Percentiles rank a stretch among this genome's conserved stretches.
Evolutionary conservation across 2,888 invertebrate species (phyloP).

Genomic region (Cyclophora punctaria): DNA sequence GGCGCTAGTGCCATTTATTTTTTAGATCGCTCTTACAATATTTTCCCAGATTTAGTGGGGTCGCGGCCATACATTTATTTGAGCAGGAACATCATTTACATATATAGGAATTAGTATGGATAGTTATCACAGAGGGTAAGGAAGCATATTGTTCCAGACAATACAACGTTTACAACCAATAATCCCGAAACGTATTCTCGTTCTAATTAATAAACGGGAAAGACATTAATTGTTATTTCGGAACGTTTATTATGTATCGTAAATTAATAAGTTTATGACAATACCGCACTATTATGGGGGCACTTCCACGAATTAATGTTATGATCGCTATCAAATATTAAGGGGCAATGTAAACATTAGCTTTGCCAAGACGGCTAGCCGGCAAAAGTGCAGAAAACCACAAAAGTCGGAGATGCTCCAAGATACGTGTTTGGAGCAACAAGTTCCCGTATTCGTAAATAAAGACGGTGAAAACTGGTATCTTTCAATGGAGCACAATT

Average conservation of each 20-base stretch:
- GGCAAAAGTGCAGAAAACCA: slow-evolving; percentile 26
- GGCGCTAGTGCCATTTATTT: too few relatives aligned
- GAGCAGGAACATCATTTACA: too few relatives aligned
- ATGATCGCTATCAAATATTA: slow-evolving; percentile 31
- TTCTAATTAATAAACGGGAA: too few relatives aligned
- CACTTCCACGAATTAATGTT: slow-evolving; percentile 8
- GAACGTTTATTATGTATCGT: slow-evolving; percentile 37
- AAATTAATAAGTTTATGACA: slow-evolving; percentile 36
- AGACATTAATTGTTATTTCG: slow-evolving; percentile 22
- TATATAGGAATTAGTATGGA: too few relatives aligned
- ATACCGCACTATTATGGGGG: slow-evolving; percentile 14
- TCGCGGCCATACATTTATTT: too few relatives aligned
- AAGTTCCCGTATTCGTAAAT: slow-evolving; percentile 56
- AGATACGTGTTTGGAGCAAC: slow-evolving; percentile 38
- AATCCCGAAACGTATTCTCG: too few relatives aligned
- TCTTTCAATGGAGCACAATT: slow-evolving; percentile 68
- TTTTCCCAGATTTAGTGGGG: too few relatives aligned
- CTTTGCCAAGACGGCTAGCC: slow-evolving; percentile 34
- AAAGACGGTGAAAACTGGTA: slow-evolving; percentile 49
- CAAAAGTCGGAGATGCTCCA: slow-evolving; percentile 31
- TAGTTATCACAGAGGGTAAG: too few relatives aligned
- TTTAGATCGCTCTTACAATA: too few relatives aligned
- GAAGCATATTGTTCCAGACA: too few relatives aligned
- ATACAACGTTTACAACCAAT: too few relatives aligned
- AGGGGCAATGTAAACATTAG: slow-evolving; percentile 4